Percentiles rank a stretch among this genome's conserved stretches.
These are phyloP conservation scores for Saimiri boliviensis DNA, from an alignment of 2,113 vertebrate species.

Conservation along the genomic window DNA sequence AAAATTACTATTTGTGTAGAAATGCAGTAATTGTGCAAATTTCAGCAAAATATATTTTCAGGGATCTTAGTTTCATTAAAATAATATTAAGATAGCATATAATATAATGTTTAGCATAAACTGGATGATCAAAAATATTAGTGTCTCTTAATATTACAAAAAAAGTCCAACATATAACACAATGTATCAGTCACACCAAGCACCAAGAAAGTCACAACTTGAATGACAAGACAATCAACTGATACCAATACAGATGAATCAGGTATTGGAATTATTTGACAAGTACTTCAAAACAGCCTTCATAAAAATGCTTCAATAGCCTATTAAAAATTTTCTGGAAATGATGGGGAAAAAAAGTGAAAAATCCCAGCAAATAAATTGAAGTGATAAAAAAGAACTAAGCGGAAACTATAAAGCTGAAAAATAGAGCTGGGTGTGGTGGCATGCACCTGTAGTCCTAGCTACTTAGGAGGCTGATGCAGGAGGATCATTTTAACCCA, in stretches of 20 bases:
- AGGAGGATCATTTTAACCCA: background rate
- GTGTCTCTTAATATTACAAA: background rate
- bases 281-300: background rate
- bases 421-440: background rate
- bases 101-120: background rate
- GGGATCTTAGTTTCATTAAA: background rate
- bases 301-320: background rate
- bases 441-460: background rate
- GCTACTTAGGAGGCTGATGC: background rate
- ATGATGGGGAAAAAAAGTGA: background rate
- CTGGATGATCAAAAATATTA: background rate
- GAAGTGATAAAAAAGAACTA: background rate
- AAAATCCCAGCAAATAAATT: background rate
- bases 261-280: background rate
- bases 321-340: background rate
- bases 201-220: background rate
- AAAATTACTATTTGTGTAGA: background rate
- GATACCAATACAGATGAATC: background rate
- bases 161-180: background rate
- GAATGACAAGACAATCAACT: background rate
- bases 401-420: background rate
- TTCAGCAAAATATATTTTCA: background rate
- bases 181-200: background rate
- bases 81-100: background rate
- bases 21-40: background rate